These are phyloP conservation scores for Amia ocellicauda DNA, from an alignment of 2,113 vertebrate species.

Conservation along the genomic window DNA sequence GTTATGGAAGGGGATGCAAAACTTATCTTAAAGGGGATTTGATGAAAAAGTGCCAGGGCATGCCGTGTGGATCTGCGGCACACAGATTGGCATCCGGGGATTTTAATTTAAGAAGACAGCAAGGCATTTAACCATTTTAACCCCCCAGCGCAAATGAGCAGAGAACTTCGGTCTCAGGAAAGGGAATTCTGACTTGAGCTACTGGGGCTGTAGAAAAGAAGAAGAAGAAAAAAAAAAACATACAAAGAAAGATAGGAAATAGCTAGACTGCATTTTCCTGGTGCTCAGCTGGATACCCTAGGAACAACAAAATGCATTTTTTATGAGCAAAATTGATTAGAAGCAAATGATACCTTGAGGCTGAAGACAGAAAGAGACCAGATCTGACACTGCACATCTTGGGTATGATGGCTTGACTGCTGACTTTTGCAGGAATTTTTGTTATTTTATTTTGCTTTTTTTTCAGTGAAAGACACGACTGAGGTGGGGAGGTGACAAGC, in stretches of 20 bases:
- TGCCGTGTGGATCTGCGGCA: slow-evolving; percentile 18
- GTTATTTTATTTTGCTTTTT: no score
- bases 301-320: slow-evolving; percentile 4
- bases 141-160: background rate
- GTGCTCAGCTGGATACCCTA: background rate
- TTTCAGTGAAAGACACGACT: no score
- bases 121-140: background rate
- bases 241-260: no score
- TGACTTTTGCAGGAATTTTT: no score
- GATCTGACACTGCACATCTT: no score
- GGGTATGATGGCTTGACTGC: no score
- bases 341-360: background rate
- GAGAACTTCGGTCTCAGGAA: background rate
- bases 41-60: slow-evolving; percentile 16
- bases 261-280: background rate
- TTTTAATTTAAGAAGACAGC: background rate
- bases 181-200: background rate
- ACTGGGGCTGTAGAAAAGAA: no score
- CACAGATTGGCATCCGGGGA: slow-evolving; percentile 3
- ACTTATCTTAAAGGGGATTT: slow-evolving; percentile 34
- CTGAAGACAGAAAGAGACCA: background rate
- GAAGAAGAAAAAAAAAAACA: no score
- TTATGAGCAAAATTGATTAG: background rate
- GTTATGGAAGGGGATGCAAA: slow-evolving; percentile 25
- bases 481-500: no score